Percentiles rank a stretch among this genome's conserved stretches.
phyloP scores from a whole-genome alignment of 2,113 vertebrate genomes.

The Dicentrarchus labrax region DNA sequence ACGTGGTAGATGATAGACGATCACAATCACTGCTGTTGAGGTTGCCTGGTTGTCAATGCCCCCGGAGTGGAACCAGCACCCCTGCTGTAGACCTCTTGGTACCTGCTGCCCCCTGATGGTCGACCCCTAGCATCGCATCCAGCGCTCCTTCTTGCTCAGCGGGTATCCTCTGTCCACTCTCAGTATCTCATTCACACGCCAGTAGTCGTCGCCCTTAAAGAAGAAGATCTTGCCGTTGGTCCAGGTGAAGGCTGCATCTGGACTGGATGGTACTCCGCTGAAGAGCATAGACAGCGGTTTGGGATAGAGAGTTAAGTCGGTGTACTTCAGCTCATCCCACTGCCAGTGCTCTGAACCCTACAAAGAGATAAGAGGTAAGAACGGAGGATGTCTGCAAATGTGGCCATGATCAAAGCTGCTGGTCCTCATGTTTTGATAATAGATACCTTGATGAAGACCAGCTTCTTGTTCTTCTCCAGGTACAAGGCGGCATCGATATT shows the following conservation, averaged over 20 bases:
- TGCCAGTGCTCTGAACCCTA: constrained; percentile 88
- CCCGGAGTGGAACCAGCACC: constrained; percentile 21
- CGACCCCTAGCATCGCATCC: constrained; percentile 86
- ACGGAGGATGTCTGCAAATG: not conserved
- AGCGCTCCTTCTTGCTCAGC: constrained; percentile 83
- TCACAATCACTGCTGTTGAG: constrained; percentile 28
- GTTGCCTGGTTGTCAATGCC: constrained; percentile 36
- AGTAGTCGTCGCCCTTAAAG: constrained; percentile 90
- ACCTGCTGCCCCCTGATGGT: constrained; percentile 67
- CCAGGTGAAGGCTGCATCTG: constrained; percentile 89
- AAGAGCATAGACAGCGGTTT: constrained; percentile 88
- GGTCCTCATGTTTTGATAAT: not conserved
- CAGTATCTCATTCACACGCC: constrained; percentile 86
- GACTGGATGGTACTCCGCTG: constrained; percentile 81
- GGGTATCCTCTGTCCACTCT: constrained; percentile 87
- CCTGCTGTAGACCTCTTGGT: constrained; percentile 3
- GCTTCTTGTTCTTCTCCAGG: constrained; percentile 88
- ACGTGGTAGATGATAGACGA: not conserved
- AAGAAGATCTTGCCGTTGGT: constrained; percentile 88
- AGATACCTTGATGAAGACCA: constrained; percentile 92
- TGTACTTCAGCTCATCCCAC: constrained; percentile 88
- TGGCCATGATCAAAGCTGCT: not conserved
- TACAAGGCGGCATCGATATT: constrained; percentile 90
- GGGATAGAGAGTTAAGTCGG: constrained; percentile 81
- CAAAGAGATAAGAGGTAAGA: not conserved